Evolutionary conservation across 1,140 invertebrate species (phyloP).

Genomic region (Chelonus insularis): DNA sequence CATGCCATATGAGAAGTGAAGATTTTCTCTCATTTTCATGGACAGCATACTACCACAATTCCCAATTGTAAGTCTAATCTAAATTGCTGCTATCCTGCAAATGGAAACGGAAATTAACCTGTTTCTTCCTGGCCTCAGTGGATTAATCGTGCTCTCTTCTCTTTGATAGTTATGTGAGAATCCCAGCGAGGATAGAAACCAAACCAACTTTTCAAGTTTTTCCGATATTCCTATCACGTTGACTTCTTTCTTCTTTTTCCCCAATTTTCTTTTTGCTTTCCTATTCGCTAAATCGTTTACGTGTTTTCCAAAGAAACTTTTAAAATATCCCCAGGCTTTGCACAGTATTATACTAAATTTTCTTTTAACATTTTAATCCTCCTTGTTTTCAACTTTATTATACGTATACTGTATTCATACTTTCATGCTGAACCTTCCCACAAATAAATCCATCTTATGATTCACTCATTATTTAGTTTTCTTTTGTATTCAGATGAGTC

Average conservation of each 20-base stretch:
- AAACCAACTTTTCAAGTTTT: background rate
- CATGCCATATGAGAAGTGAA: background rate
- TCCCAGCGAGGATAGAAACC: background rate
- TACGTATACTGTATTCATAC: too few relatives aligned
- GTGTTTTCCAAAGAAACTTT: background rate
- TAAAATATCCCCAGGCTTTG: background rate
- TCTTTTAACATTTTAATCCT: slow-evolving; percentile 17
- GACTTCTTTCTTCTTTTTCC: background rate
- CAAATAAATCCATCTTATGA: too few relatives aligned
- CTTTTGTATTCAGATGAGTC: too few relatives aligned
- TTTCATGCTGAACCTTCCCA: too few relatives aligned
- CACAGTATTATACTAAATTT: background rate
- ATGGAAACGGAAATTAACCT: slow-evolving; percentile 15
- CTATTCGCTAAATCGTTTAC: background rate
- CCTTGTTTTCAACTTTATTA: too few relatives aligned
- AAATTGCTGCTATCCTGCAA: slow-evolving; percentile 3
- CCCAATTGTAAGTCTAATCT: slow-evolving; percentile 8
- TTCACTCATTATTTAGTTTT: too few relatives aligned
- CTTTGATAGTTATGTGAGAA: background rate
- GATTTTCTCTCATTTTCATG: background rate
- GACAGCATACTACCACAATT: background rate
- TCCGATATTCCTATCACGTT: background rate
- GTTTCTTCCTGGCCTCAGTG: background rate
- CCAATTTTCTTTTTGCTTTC: background rate
- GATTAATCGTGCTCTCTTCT: background rate